phyloP scores from a whole-genome alignment of 2,888 invertebrate genomes.

The Dolichomitus sp. region DNA sequence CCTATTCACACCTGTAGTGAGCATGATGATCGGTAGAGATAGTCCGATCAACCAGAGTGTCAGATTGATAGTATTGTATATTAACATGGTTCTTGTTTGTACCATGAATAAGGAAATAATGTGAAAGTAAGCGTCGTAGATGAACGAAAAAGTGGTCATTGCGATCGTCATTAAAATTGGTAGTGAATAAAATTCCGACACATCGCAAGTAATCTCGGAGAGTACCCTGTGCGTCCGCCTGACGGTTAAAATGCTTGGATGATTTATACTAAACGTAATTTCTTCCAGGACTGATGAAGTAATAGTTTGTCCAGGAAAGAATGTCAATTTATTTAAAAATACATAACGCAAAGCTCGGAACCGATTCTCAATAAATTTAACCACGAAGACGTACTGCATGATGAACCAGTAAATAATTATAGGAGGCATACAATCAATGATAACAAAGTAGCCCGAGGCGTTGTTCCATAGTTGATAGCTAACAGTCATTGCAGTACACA shows the following conservation, averaged over 20 bases:
- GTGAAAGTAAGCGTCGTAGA: slow-evolving; percentile 55
- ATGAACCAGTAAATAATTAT: slow-evolving; percentile 39
- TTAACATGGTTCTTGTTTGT: not conserved
- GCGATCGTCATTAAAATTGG: slow-evolving; percentile 38
- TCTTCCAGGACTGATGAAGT: not conserved
- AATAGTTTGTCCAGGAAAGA: not conserved
- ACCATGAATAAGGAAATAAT: slow-evolving; percentile 25
- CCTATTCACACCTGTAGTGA: slow-evolving; percentile 34
- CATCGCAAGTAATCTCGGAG: slow-evolving; percentile 18
- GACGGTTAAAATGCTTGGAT: slow-evolving; percentile 26
- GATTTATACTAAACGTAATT: not conserved
- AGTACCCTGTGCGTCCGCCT: slow-evolving; percentile 47
- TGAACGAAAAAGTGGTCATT: not conserved
- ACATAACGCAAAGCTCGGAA: slow-evolving; percentile 42
- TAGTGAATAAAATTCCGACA: slow-evolving; percentile 60
- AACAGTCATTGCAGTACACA: slow-evolving; percentile 6
- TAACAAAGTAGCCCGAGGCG: not conserved
- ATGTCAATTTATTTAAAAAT: slow-evolving; percentile 2
- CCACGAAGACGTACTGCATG: slow-evolving; percentile 44
- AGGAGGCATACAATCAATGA: slow-evolving; percentile 44
- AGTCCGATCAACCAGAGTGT: slow-evolving; percentile 14
- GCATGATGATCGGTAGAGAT: slow-evolving; percentile 53
- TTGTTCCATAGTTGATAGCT: not conserved
- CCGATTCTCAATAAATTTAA: slow-evolving; percentile 42
- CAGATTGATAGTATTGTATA: not conserved